Evolutionary conservation across 2,888 invertebrate genomes (phyloP).

Genomic region (Nomada lathburiana): DNA sequence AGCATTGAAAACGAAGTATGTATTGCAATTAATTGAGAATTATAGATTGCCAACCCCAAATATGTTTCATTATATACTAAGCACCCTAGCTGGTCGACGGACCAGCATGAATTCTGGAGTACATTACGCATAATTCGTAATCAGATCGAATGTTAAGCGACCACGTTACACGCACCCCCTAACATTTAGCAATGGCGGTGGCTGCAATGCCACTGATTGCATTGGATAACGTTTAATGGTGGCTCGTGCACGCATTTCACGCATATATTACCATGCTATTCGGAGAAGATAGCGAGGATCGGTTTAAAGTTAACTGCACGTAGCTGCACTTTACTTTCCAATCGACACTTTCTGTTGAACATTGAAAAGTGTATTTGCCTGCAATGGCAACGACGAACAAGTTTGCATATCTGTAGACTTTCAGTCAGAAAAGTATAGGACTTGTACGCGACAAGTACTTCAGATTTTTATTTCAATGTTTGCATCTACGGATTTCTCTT

Average conservation of each 20-base stretch:
- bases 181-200: slow-evolving; percentile 25
- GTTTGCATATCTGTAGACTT: not conserved
- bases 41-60: too few relatives aligned
- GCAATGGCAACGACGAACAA: not conserved
- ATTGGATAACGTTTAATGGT: slow-evolving; percentile 38
- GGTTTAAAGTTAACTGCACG: slow-evolving; percentile 1
- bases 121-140: slow-evolving; percentile 22
- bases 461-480: not conserved
- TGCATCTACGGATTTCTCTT: not conserved
- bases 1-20: too few relatives aligned
- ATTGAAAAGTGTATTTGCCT: not conserved
- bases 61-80: too few relatives aligned
- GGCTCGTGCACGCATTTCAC: slow-evolving; percentile 9
- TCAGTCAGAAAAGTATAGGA: not conserved
- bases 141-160: slow-evolving; percentile 26
- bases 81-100: not conserved
- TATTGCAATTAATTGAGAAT: too few relatives aligned
- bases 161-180: slow-evolving; percentile 32
- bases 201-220: slow-evolving; percentile 30
- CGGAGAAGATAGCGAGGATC: slow-evolving; percentile 1
- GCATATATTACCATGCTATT: slow-evolving; percentile 16
- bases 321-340: not conserved
- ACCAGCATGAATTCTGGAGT: slow-evolving; percentile 9
- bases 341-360: not conserved
- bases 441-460: not conserved